Percentiles rank a stretch among this genome's conserved stretches.
These are phyloP conservation scores for Plotosus lineatus DNA, from an alignment of 2,113 vertebrate genomes.

Conservation along the genomic window DNA sequence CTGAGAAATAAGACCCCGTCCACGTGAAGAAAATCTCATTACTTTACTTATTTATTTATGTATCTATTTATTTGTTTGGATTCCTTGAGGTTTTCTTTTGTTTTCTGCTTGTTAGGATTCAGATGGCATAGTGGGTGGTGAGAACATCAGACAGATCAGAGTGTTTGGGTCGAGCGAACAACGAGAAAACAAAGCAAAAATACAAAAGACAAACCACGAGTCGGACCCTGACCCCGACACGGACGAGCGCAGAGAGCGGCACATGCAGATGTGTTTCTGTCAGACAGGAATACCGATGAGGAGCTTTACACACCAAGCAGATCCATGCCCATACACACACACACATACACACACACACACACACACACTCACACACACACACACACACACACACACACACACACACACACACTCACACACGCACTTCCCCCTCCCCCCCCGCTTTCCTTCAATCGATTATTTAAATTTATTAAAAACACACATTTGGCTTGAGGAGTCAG, in stretches of 20 bases:
- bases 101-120: conserved; percentile 9
- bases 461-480: background rate
- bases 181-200: conserved; percentile 22
- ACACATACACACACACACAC: too few relatives aligned
- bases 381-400: too few relatives aligned
- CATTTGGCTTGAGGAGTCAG: background rate
- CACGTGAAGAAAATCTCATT: background rate
- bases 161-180: background rate
- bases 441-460: background rate
- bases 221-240: conserved; percentile 1
- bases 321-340: too few relatives aligned
- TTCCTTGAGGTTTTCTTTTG: background rate
- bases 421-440: background rate
- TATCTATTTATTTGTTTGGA: too few relatives aligned
- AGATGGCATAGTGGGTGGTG: conserved; percentile 34
- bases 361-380: too few relatives aligned
- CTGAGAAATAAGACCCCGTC: background rate
- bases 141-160: conserved; percentile 25
- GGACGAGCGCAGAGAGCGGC: background rate
- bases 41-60: background rate
- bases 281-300: conserved; percentile 4
- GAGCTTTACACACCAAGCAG: background rate
- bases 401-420: too few relatives aligned
- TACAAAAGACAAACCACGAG: conserved; percentile 31
- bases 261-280: conserved; percentile 22